phyloP scores from a whole-genome alignment of 2,888 invertebrate species.

The Papilio protenor region DNA sequence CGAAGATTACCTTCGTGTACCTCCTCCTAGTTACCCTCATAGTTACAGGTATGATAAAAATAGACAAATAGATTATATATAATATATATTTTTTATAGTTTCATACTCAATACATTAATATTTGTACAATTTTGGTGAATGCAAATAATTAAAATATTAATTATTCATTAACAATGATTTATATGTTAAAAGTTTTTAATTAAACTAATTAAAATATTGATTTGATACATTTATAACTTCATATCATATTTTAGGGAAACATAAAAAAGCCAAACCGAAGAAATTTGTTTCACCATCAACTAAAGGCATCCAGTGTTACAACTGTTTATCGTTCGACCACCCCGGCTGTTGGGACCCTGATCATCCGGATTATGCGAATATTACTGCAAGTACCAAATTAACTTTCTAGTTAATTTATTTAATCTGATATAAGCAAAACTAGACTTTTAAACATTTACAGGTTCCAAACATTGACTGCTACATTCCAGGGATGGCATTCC shows the following conservation, averaged over 20 bases:
- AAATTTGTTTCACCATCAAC: constrained; percentile 72
- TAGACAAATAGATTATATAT: neutral
- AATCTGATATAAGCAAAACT: constrained; percentile 12
- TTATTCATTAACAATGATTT: neutral
- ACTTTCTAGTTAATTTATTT: constrained; percentile 8
- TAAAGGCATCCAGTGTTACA: constrained; percentile 79
- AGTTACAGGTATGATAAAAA: constrained; percentile 62
- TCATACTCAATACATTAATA: neutral
- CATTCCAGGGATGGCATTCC: constrained; percentile 79
- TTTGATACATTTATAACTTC: constrained; percentile 10
- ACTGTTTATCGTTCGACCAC: constrained; percentile 79
- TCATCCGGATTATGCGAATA: constrained; percentile 77
- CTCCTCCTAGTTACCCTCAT: constrained; percentile 63
- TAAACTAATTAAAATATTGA: neutral
- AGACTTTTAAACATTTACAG: constrained; percentile 53
- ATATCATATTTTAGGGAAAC: constrained; percentile 60
- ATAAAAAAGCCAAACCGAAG: constrained; percentile 75
- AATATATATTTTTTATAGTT: neutral
- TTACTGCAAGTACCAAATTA: constrained; percentile 63
- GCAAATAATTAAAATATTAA: constrained; percentile 10
- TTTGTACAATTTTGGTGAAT: neutral
- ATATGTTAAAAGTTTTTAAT: neutral
- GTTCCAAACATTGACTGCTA: constrained; percentile 80
- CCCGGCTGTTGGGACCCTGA: constrained; percentile 82
- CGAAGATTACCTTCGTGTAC: constrained; percentile 61